These are phyloP conservation scores for Eira barbara DNA, from an alignment of 2,113 vertebrate genomes.

Conservation along the genomic window DNA sequence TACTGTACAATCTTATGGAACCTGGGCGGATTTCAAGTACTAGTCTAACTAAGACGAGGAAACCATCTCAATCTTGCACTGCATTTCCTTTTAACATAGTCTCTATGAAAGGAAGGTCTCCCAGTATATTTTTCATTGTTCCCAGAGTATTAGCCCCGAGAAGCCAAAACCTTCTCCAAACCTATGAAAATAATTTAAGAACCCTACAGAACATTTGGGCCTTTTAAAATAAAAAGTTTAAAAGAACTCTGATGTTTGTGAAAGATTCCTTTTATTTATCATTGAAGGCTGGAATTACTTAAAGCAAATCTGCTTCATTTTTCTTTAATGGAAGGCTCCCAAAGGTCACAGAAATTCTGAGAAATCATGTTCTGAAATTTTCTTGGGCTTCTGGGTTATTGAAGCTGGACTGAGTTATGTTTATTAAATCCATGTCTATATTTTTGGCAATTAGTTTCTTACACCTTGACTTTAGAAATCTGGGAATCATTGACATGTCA, in stretches of 20 bases:
- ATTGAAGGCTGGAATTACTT: constrained; percentile 54
- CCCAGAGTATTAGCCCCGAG: background rate
- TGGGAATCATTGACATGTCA: constrained; percentile 13
- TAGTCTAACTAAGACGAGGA: background rate
- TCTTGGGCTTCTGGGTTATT: constrained; percentile 44
- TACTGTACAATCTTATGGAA: background rate
- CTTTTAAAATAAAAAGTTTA: constrained; percentile 52
- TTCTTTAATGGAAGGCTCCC: constrained; percentile 45
- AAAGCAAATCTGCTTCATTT: constrained; percentile 43
- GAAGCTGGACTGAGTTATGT: constrained; percentile 26
- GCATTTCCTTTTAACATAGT: background rate
- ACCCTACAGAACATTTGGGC: background rate
- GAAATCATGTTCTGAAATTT: constrained; percentile 51
- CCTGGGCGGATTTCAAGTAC: background rate
- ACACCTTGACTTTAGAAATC: constrained; percentile 60
- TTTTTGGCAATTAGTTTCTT: constrained; percentile 54
- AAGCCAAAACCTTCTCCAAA: constrained; percentile 11
- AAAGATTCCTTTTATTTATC: constrained; percentile 56
- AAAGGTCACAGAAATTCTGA: constrained; percentile 49
- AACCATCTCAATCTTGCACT: background rate
- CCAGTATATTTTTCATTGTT: background rate
- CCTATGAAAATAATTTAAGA: constrained; percentile 54
- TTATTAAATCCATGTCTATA: constrained; percentile 52
- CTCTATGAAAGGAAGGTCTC: background rate
- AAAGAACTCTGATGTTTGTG: constrained; percentile 26